Evolutionary conservation across 2,888 invertebrate genomes (phyloP).

Genomic region (Lingula anatina): DNA sequence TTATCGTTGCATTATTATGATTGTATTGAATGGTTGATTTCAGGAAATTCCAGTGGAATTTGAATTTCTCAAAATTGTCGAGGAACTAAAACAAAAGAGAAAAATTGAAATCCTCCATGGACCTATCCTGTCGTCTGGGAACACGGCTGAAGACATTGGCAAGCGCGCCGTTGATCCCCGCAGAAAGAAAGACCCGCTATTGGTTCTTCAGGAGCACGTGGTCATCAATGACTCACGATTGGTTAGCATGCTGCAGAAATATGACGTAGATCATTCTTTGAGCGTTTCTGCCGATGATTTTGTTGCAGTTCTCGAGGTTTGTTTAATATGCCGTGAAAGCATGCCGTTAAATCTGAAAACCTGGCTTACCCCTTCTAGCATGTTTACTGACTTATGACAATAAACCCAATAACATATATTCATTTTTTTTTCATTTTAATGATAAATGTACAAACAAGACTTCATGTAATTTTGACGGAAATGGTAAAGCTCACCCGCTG

Average conservation of each 20-base stretch:
- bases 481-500: not conserved
- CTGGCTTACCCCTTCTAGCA: not conserved
- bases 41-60: slow-evolving; percentile 50
- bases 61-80: slow-evolving; percentile 41
- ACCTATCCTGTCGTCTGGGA: slow-evolving; percentile 41
- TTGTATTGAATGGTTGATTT: no score
- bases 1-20: not conserved
- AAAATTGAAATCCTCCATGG: slow-evolving; percentile 38
- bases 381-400: no score
- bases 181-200: slow-evolving; percentile 27
- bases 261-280: slow-evolving; percentile 29
- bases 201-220: slow-evolving; percentile 41
- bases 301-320: slow-evolving; percentile 35
- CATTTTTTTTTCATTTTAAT: no score
- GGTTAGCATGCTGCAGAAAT: slow-evolving; percentile 35
- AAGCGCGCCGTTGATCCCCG: slow-evolving; percentile 41
- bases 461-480: not conserved
- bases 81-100: slow-evolving; percentile 38
- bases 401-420: no score
- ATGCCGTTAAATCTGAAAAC: not conserved
- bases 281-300: slow-evolving; percentile 39
- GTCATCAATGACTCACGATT: slow-evolving; percentile 44
- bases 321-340: not conserved
- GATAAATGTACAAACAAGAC: no score
- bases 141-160: slow-evolving; percentile 43